Evolutionary conservation across 2,888 invertebrate genomes (phyloP), one percentile per base, ranked within the genome.

Genomic region (Megastigmus dorsalis): DNA sequence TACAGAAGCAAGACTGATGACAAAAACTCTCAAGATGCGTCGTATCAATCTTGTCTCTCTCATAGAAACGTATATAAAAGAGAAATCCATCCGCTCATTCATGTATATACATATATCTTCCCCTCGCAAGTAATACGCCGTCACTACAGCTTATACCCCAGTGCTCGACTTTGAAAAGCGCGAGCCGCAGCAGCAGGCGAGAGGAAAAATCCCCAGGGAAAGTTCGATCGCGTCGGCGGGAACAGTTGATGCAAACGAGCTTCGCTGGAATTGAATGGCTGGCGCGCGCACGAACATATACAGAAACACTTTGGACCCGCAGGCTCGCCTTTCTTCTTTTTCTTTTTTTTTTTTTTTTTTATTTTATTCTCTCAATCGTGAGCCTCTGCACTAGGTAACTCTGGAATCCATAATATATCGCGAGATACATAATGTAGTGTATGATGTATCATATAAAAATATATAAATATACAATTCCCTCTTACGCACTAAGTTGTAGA

Each of bases 181-280:
- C n/a, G n/a, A n/a, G n/a, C n/a, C n/a, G n/a, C n/a, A n/a, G n/a
- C n/a, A n/a, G n/a, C n/a, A n/a, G n/a, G n/a, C n/a, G n/a, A n/a
- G n/a, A n/a, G n/a, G 38, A 38, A 38, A 57, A 23, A 15, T 62
- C 33, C 48, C 48, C 10, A 10, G 13, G 33, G 45, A n/a, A 26
- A 28, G 5, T 48, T 62, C 43, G 62, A 62, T 62, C 62, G 62
- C 9, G 18, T 4, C 23, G 55, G 7, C 5, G 41, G 15, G 30
- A 54, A 54, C 20, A 20, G 23, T 62, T 48, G 45, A 67, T 67
- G 66, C 66, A 67, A 55, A 67, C 66, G 66, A 66, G 55, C 41
- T 43, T 13, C 43, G 43, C 55, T 23, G 23, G 18, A 41, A 52
- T 65, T 28, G 65, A 52, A 65, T 41, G 65, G 41, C 7, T 18